Base-by-base conservation (phyloP, 64 coral and sea anemone species). In the Pachyseris speciosa region DNA sequence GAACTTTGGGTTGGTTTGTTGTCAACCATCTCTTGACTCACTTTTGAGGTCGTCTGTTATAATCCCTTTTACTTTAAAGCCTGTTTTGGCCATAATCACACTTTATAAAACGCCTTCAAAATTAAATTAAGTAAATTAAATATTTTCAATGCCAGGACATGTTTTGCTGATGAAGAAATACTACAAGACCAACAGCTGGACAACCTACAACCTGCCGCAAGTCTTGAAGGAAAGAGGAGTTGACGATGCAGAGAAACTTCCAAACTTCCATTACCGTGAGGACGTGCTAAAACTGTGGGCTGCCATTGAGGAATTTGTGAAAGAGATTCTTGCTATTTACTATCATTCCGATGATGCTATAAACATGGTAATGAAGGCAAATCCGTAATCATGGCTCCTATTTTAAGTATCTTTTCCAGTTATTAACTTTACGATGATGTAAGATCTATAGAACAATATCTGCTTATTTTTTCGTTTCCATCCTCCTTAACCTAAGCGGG, bases 261-360 rank as follows among this genome's bases (percentile, higher is more conserved):
- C 91, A n/a, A 91, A 94, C 50, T 98, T 91, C 26, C 69, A 91
- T 25, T 98, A 98, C 76, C 91, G 96, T 52, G 91, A 98, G 12
- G 95, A 98, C 66, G 91, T 87, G 17, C 53, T 98, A 26, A 48
- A 36, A 26, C 48, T 94, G 19, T 98, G 95, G 95, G 38, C 85
- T 16, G 72, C 91, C 3, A 90, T 87, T 1, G 63, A 40, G 16
- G 53, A 58, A 45, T 98, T 98, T 31, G 64, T 98, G 52, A 43
- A 57, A 22, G 87, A 94, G 17, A 58, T 94, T 37, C 8, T 87
- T 22, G 25, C 51, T 1, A 63, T 83, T 9, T 98, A 83, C 43
- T 98, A 94, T 48, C 37, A 52, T 1, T 42, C 72, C 4, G 87
- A 98, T 38, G 83, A 90, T 0, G 91, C 86, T 22, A 80, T 98